Conservation (phyloP, 2,113 vertebrate species). For the Cacatua alba region DNA sequence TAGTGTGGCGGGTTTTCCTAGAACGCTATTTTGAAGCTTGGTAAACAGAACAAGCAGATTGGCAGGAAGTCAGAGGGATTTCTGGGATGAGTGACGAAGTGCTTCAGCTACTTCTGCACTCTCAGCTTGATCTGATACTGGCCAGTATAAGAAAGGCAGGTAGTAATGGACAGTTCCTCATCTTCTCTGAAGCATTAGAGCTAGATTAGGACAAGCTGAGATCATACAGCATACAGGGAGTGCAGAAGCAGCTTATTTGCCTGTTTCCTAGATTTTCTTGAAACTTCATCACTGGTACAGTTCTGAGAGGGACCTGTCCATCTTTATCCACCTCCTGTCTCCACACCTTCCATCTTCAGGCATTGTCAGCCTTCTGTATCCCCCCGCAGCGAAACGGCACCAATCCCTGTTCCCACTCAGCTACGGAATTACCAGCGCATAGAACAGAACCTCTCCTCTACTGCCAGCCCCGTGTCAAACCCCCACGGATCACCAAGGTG, state of each 20-base stretch:
- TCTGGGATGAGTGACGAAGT: not conserved
- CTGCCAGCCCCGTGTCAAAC: slow-evolving; percentile 79
- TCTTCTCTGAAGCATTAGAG: not conserved
- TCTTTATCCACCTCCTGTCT: slow-evolving; percentile 36
- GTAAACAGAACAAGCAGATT: slow-evolving; percentile 11
- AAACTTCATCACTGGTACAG: not conserved
- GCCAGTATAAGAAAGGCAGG: not conserved
- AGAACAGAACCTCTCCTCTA: slow-evolving; percentile 93
- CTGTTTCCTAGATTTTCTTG: not conserved
- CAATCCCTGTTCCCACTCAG: slow-evolving; percentile 95
- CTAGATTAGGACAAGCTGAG: not conserved
- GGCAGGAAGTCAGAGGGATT: slow-evolving; percentile 30
- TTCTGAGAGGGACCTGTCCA: not conserved
- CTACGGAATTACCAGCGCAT: slow-evolving; percentile 96
- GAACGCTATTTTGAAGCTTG: slow-evolving; percentile 68
- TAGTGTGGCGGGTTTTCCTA: slow-evolving; percentile 64
- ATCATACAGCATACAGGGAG: not conserved
- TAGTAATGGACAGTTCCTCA: not conserved
- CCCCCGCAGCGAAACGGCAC: slow-evolving; percentile 87
- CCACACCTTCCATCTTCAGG: slow-evolving; percentile 68
- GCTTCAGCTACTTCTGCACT: not conserved
- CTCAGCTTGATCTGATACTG: not conserved
- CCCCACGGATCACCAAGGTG: slow-evolving; percentile 91
- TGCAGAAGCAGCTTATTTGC: not conserved
- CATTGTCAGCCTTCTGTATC: slow-evolving; percentile 85